Percentiles rank a stretch among this genome's conserved stretches.
phyloP scores from a whole-genome alignment of 2,888 invertebrate species.

The Drosophila kuntzei region DNA sequence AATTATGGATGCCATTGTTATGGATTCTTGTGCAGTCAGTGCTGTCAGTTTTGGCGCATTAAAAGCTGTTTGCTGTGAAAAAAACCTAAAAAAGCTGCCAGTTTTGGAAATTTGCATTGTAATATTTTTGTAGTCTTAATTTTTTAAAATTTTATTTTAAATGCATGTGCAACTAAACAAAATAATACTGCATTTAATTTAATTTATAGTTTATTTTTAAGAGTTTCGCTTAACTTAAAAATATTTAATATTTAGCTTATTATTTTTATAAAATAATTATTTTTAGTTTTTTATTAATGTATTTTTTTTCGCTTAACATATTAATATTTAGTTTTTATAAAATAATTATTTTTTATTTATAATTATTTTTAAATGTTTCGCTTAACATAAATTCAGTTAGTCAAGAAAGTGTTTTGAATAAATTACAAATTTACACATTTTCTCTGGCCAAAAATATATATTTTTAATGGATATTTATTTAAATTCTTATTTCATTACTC shows the following conservation, averaged over 20 bases:
- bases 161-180: too few relatives aligned
- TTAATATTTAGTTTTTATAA: too few relatives aligned
- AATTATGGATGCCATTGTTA: not conserved
- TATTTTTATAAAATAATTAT: not conserved
- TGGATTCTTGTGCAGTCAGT: slow-evolving; percentile 6
- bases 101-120: not conserved
- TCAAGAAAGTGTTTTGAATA: too few relatives aligned
- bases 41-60: slow-evolving; percentile 13
- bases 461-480: too few relatives aligned
- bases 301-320: not conserved
- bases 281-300: not conserved
- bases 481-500: too few relatives aligned
- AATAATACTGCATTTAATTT: not conserved
- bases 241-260: not conserved
- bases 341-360: too few relatives aligned
- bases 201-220: not conserved
- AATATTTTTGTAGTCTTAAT: too few relatives aligned
- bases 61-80: not conserved
- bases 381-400: too few relatives aligned
- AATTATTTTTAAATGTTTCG: too few relatives aligned
- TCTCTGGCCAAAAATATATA: too few relatives aligned
- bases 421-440: too few relatives aligned
- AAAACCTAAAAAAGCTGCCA: slow-evolving; percentile 1
- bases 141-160: too few relatives aligned
- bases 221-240: not conserved